Base-by-base conservation (phyloP, 92 coral and sea anemone genomes). In the Epizoanthus rinbou region DNA sequence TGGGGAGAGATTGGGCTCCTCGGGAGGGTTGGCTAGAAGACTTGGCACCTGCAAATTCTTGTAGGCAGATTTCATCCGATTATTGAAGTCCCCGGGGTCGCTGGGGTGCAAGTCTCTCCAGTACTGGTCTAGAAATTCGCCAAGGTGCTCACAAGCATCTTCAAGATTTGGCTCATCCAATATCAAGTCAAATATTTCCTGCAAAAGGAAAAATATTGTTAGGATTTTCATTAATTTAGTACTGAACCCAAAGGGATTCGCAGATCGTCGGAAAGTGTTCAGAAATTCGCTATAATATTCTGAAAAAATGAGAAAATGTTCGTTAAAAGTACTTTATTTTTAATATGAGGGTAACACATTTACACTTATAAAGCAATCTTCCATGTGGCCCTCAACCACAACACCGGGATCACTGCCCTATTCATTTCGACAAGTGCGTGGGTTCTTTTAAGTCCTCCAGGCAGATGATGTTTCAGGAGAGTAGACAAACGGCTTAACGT, bases 151-250 rank as follows among this genome's bases (percentile, higher is more conserved):
- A 45, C 99, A 94, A 4, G 99, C 99, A 37, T 96, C 99, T 37
- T 94, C 98, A 31, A 96, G 93, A 81, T 92, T 92, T 11, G 99
- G 95, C 87, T 96, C 99, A 59, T 96, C 99, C 21, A 96, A 91
- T 50, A 94, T 87, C 73, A 96, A 80, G 68, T 96, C 99, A 82
- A 96, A 94, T 89, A 88, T 88, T 70, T 96, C 99, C 99, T 96
- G 64, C 16, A 69, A 73, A 52, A 11, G 31, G 16, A 50, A 37
- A 65, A 17, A 3, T 28, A 28, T 28, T 28, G 9, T 43, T 10
- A 6, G 50, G 31, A 28, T 43, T 43, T 43, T 8, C 5, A 43
- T 6, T 6, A 25, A 63, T 6, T 63, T 19, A 19, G 31, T 19
- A 8, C 69, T 15, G 14, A 3, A 63, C 31, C 2, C 31, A 28